phyloP scores from a whole-genome alignment of 2,888 invertebrate species.

The Drosophila emarginata region DNA sequence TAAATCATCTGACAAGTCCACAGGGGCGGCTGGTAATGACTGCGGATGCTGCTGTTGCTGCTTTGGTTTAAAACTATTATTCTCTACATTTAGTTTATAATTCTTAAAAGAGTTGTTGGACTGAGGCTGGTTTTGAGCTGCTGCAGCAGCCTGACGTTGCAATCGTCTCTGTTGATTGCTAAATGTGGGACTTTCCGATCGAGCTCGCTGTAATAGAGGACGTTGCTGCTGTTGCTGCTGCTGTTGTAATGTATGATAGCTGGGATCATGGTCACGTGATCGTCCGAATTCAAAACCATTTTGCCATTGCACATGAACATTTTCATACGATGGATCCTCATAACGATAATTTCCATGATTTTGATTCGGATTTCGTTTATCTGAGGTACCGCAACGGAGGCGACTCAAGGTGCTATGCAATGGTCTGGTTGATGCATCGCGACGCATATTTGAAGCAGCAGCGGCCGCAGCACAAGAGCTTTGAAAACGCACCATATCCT shows the following conservation, averaged over 20 bases:
- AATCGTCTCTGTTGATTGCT: constrained; percentile 68
- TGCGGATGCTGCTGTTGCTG: constrained; percentile 14
- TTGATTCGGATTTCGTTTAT: constrained; percentile 45
- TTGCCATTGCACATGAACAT: constrained; percentile 82
- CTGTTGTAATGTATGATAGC: constrained; percentile 33
- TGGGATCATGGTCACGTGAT: constrained; percentile 76
- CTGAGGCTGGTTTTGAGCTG: constrained; percentile 22
- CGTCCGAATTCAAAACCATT: constrained; percentile 82
- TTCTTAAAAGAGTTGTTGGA: constrained; percentile 78
- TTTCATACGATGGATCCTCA: constrained; percentile 82
- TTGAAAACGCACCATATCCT: constrained; percentile 81
- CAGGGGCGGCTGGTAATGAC: constrained; percentile 29
- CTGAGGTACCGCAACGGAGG: constrained; percentile 61
- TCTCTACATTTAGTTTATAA: constrained; percentile 81
- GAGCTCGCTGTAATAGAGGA: constrained; percentile 77
- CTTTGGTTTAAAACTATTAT: constrained; percentile 81
- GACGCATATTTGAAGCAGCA: constrained; percentile 54
- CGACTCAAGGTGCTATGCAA: constrained; percentile 79
- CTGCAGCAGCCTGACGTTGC: constrained; percentile 55
- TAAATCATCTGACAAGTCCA: constrained; percentile 56
- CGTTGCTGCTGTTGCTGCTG: constrained; percentile 54
- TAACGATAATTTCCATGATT: constrained; percentile 60
- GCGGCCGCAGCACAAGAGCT: constrained; percentile 31
- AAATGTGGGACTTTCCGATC: constrained; percentile 82
- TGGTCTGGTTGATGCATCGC: constrained; percentile 71